Evolutionary conservation across 2,797 vertebrate species (phyloP).

Genomic region (Hydrocynus forskahlii): DNA sequence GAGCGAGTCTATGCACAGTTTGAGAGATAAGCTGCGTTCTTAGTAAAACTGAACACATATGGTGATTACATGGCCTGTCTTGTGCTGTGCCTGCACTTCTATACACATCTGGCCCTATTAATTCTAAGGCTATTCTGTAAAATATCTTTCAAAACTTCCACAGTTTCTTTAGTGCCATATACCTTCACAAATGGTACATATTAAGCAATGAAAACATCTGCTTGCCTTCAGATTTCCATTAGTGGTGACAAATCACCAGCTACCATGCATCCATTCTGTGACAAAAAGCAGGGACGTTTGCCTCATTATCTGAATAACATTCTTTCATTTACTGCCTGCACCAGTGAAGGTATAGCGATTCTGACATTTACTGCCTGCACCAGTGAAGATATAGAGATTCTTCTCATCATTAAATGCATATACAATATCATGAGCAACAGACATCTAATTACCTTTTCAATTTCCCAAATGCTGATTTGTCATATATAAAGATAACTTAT

Average conservation of each 20-base stretch:
- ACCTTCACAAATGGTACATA: conserved; percentile 32
- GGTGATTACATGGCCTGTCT: too few relatives aligned
- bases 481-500: background rate
- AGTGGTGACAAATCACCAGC: conserved; percentile 41
- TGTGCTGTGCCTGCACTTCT: too few relatives aligned
- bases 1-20: too few relatives aligned
- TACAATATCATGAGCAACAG: background rate
- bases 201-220: conserved; percentile 51
- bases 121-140: background rate
- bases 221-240: conserved; percentile 48
- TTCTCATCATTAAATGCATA: background rate
- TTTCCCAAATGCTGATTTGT: background rate
- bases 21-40: too few relatives aligned
- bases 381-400: background rate
- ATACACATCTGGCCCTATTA: too few relatives aligned
- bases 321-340: background rate
- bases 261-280: background rate
- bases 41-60: too few relatives aligned
- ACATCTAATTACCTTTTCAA: conserved; percentile 10
- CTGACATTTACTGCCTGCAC: background rate
- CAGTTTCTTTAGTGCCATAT: conserved; percentile 29
- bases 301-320: background rate
- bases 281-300: background rate
- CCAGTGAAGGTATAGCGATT: background rate
- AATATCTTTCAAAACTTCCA: conserved; percentile 4